Evolutionary conservation across 2,888 invertebrate genomes (phyloP).

Genomic region (Osmoderma eremita): DNA sequence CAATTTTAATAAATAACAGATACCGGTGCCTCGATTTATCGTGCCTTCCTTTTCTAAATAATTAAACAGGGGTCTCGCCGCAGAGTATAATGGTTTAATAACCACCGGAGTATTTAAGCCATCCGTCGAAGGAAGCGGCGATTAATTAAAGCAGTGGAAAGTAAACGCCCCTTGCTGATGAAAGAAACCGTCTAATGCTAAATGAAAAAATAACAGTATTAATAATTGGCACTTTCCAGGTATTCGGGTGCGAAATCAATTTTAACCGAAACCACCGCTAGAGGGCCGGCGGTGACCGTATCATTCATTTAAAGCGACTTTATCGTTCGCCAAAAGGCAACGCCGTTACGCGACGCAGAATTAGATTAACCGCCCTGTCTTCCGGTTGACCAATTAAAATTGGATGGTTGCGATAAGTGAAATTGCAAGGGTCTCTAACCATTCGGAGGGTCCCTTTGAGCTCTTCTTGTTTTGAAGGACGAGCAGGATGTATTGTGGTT

Average conservation of each 20-base stretch:
- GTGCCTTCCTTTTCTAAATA: too few species aligned
- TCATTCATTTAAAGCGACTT: conserved; percentile 31
- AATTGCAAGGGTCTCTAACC: too few species aligned
- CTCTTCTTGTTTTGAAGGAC: too few species aligned
- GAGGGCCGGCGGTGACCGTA: conserved; percentile 14
- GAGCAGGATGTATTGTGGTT: too few species aligned
- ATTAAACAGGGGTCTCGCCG: too few species aligned
- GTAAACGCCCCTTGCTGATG: not conserved
- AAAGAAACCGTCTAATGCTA: conserved; percentile 18
- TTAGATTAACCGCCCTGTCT: conserved; percentile 27
- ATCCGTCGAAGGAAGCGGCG: too few species aligned
- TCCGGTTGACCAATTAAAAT: conserved; percentile 31
- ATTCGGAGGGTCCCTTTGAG: too few species aligned
- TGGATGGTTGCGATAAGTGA: conserved; percentile 24
- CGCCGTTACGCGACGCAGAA: conserved; percentile 5
- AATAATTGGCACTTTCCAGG: conserved; percentile 9
- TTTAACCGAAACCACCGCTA: conserved; percentile 16
- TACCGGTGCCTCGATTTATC: too few species aligned
- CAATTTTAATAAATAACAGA: too few species aligned
- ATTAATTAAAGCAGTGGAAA: conserved; percentile 10
- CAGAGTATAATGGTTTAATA: too few species aligned
- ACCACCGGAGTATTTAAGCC: too few species aligned
- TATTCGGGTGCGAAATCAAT: not conserved
- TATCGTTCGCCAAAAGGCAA: conserved; percentile 18
- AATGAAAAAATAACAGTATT: conserved; percentile 35